These are phyloP conservation scores for Drosophila miranda DNA, from an alignment of 1,140 invertebrate genomes.

Conservation along the genomic window DNA sequence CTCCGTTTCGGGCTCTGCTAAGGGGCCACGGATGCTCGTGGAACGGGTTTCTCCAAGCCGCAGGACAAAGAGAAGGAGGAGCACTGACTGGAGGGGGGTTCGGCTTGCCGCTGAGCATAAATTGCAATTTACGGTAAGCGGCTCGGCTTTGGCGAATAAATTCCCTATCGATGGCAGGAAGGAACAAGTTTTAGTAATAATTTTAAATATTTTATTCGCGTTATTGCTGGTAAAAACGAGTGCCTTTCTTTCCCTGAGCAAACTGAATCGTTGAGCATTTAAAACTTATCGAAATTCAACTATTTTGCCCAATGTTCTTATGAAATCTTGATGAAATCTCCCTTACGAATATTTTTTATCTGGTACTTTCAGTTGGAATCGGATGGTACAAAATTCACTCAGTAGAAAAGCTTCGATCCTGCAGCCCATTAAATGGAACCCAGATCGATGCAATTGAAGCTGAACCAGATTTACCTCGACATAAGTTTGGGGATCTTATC, in stretches of 20 bases:
- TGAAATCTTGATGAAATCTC: no score
- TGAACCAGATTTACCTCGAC: neutral
- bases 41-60: slow-evolving; percentile 17
- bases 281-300: no score
- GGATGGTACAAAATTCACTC: no score
- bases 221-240: slow-evolving; percentile 20
- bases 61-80: no score
- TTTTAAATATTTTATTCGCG: slow-evolving; percentile 46
- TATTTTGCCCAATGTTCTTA: no score
- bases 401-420: no score
- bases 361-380: no score
- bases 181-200: slow-evolving; percentile 64
- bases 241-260: neutral
- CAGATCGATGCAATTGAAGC: no score
- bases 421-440: no score
- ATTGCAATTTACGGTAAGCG: slow-evolving; percentile 72
- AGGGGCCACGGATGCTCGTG: neutral
- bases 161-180: slow-evolving; percentile 28
- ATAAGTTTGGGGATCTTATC: slow-evolving; percentile 11
- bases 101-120: slow-evolving; percentile 60
- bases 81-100: neutral
- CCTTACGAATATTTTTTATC: no score
- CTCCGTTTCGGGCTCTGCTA: slow-evolving; percentile 13
- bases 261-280: no score
- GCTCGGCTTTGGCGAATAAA: slow-evolving; percentile 41